Percentiles rank a stretch among this genome's conserved stretches.
phyloP scores from a whole-genome alignment of 2,113 vertebrate species.

The Daubentonia madagascariensis region DNA sequence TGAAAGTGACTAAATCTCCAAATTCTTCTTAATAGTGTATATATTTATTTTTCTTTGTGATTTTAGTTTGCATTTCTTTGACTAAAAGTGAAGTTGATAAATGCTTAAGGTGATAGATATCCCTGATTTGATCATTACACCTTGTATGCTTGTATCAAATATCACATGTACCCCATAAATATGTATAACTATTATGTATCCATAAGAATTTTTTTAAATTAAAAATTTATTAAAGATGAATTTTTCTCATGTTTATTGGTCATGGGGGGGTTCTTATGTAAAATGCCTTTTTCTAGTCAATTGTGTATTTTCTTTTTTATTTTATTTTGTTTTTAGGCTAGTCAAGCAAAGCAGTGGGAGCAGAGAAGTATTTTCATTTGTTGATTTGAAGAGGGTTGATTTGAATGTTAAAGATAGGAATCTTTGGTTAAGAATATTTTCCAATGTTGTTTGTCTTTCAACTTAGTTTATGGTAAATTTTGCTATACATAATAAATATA shows the following conservation, averaged over 20 bases:
- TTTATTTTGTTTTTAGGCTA: background rate
- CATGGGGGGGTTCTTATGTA: background rate
- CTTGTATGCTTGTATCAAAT: background rate
- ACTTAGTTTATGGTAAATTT: background rate
- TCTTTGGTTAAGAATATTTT: background rate
- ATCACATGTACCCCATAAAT: background rate
- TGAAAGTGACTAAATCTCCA: background rate
- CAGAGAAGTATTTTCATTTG: background rate
- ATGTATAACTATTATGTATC: background rate
- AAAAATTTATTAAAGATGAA: background rate
- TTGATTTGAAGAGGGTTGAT: background rate
- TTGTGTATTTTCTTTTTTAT: background rate
- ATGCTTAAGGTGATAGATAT: background rate
- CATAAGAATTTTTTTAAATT: background rate
- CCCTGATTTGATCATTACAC: background rate
- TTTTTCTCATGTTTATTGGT: background rate
- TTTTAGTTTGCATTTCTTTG: background rate
- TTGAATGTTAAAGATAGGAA: background rate
- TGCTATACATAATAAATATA: background rate
- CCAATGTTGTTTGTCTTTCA: background rate
- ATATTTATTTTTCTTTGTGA: background rate
- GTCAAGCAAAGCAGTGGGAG: background rate
- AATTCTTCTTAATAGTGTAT: background rate
- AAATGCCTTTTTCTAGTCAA: background rate
- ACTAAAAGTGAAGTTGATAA: background rate